A percentile compares a stretch with the other conserved stretches of the same genome.
phyloP scores from a whole-genome alignment of 2,888 invertebrate genomes.

The Lepidochrysops patricia region DNA sequence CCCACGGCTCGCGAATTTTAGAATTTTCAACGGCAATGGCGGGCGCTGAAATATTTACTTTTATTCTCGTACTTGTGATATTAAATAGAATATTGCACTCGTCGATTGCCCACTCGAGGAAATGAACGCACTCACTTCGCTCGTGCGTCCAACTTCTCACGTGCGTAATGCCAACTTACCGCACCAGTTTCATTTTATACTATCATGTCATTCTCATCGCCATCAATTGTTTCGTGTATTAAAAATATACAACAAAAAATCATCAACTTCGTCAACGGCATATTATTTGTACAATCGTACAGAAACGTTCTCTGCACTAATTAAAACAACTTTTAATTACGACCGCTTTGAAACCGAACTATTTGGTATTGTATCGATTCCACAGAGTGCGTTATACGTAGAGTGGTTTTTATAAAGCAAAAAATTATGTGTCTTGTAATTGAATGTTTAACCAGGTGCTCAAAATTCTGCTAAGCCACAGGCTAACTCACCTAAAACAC shows the following conservation, averaged over 20 bases:
- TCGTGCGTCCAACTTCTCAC: too few relatives aligned
- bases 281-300: too few relatives aligned
- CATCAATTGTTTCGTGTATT: background rate
- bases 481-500: too few relatives aligned
- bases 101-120: too few relatives aligned
- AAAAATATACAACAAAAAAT: slow-evolving; percentile 1
- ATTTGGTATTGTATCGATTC: slow-evolving; percentile 10
- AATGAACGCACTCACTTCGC: too few relatives aligned
- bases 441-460: background rate
- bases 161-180: too few relatives aligned
- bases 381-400: background rate
- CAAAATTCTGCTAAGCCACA: too few relatives aligned
- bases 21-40: too few relatives aligned
- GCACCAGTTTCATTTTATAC: too few relatives aligned
- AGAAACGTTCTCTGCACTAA: background rate
- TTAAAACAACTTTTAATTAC: slow-evolving; percentile 12
- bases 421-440: background rate
- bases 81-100: background rate
- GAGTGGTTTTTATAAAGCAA: background rate
- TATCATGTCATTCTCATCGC: background rate
- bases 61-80: too few relatives aligned
- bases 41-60: too few relatives aligned
- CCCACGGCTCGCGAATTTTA: too few relatives aligned
- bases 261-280: background rate
- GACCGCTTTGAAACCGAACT: slow-evolving; percentile 8